Evolutionary conservation across 2,888 invertebrate species (phyloP).

Genomic region (Pyrgus malvae): DNA sequence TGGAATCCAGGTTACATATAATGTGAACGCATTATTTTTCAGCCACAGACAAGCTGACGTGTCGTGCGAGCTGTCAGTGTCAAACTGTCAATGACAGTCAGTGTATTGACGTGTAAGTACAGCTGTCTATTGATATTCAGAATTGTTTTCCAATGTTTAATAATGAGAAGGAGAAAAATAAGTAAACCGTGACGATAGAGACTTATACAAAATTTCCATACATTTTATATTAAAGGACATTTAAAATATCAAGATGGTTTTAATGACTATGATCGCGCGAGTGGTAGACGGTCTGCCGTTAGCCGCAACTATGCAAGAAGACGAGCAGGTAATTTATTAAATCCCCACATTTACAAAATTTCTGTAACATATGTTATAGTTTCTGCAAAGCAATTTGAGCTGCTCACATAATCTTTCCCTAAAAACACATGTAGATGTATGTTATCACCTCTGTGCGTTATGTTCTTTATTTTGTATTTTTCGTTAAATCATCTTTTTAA

Average conservation of each 20-base stretch:
- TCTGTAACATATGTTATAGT: constrained; percentile 8
- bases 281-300: constrained; percentile 97
- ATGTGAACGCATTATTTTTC: constrained; percentile 36
- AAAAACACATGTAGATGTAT: constrained; percentile 2
- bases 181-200: constrained; percentile 40
- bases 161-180: constrained; percentile 67
- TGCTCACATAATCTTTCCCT: not conserved
- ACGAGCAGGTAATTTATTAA: constrained; percentile 91
- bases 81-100: constrained; percentile 39
- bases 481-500: constrained; percentile 44
- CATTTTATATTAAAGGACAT: constrained; percentile 45
- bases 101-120: constrained; percentile 63
- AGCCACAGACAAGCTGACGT: constrained; percentile 57
- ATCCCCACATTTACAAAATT: not conserved
- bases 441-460: not conserved
- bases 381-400: not conserved
- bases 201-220: constrained; percentile 31
- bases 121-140: constrained; percentile 49
- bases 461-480: constrained; percentile 22
- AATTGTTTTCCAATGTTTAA: constrained; percentile 51
- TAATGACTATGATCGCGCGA: constrained; percentile 98
- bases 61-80: constrained; percentile 54
- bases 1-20: not conserved
- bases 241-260: constrained; percentile 87
- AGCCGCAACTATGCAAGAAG: constrained; percentile 98